Conservation (phyloP, 2,113 vertebrate species). For the Miniopterus natalensis region DNA sequence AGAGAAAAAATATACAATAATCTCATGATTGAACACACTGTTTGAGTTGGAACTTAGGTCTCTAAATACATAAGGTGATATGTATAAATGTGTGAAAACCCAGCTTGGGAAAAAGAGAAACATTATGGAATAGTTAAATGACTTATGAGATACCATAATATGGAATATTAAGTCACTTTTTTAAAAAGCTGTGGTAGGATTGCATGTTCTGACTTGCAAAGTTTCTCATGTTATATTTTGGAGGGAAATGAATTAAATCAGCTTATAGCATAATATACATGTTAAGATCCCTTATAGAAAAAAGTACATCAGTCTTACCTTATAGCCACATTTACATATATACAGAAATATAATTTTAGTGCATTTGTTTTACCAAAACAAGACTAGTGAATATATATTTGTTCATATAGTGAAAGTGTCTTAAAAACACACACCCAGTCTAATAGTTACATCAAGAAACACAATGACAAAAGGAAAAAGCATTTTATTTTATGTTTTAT, state of each 20-base stretch:
- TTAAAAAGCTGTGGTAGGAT: neutral
- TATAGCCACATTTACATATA: neutral
- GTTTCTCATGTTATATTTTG: neutral
- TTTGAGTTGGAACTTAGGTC: neutral
- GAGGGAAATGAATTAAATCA: neutral
- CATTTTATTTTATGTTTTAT: neutral
- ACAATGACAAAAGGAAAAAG: neutral
- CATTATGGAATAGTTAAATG: neutral
- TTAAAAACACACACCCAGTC: neutral
- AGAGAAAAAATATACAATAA: neutral
- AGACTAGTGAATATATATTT: neutral
- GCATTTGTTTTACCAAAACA: neutral
- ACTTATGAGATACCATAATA: neutral
- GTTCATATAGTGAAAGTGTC: neutral
- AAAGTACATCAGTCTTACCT: neutral
- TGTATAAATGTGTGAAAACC: constrained; percentile 23
- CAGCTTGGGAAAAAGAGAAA: neutral
- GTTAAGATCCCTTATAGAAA: neutral
- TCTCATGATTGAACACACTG: neutral
- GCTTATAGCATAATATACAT: neutral
- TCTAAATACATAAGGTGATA: neutral
- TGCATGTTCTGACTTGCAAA: neutral
- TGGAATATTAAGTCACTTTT: neutral
- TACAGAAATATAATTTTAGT: neutral
- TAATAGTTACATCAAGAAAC: neutral